A percentile compares a stretch with the other conserved stretches of the same genome.
Conservation (phyloP, 2,113 vertebrate species). For the Casuarius casuarius region DNA sequence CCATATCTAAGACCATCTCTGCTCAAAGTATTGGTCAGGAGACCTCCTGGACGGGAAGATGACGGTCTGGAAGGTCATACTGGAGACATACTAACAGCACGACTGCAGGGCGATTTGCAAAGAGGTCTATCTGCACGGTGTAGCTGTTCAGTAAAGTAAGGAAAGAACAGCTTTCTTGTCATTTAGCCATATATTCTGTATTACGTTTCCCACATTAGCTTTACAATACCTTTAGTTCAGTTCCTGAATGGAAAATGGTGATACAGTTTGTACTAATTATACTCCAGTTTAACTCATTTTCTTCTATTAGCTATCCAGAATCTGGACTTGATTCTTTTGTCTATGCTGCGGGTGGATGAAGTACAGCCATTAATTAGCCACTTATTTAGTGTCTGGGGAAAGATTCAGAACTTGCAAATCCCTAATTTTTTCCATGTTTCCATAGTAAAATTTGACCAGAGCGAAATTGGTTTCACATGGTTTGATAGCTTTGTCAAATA, state of each 20-base stretch:
- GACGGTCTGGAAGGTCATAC: not conserved
- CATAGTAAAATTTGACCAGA: not conserved
- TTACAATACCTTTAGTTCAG: not conserved
- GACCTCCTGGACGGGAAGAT: not conserved
- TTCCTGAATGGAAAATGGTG: not conserved
- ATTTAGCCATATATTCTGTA: not conserved
- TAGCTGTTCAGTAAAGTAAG: not conserved
- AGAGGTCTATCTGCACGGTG: not conserved
- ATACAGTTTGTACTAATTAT: not conserved
- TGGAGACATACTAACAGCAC: not conserved
- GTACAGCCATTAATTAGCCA: not conserved
- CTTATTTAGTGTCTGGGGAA: not conserved
- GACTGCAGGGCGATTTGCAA: not conserved
- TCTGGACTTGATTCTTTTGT: not conserved
- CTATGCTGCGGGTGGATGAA: not conserved
- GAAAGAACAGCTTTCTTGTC: not conserved
- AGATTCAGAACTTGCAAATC: not conserved
- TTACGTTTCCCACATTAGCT: not conserved
- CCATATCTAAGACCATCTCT: not conserved
- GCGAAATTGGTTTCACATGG: not conserved
- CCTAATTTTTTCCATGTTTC: accelerated
- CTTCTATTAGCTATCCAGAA: not conserved
- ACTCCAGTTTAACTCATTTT: not conserved
- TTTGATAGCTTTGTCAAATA: conserved; percentile 45
- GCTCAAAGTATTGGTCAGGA: not conserved